These are phyloP conservation scores for Drepana arcuata DNA, from an alignment of 1,140 invertebrate species.

Conservation along the genomic window DNA sequence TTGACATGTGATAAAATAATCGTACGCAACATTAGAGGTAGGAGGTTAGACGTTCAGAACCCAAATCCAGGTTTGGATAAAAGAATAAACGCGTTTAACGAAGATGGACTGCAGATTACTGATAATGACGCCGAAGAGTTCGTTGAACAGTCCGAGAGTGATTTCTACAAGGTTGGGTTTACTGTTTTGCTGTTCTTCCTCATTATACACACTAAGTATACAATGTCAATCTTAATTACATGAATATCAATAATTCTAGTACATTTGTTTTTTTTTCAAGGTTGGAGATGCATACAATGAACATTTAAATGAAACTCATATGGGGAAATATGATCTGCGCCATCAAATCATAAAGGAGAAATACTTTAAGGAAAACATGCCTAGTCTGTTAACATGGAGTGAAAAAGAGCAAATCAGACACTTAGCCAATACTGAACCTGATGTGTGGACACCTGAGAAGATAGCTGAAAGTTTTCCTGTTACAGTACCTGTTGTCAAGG, in stretches of 20 bases:
- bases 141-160: constrained; percentile 46
- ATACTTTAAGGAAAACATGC: constrained; percentile 80
- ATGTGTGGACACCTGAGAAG: constrained; percentile 81
- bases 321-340: constrained; percentile 46
- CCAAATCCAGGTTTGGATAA: constrained; percentile 47
- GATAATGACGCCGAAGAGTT: constrained; percentile 48
- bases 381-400: constrained; percentile 85
- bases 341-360: constrained; percentile 79
- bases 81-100: constrained; percentile 35
- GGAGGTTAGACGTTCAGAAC: constrained; percentile 14
- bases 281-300: constrained; percentile 43
- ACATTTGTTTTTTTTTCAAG: constrained; percentile 16
- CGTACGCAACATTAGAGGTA: constrained; percentile 33
- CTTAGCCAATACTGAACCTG: constrained; percentile 77
- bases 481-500: constrained; percentile 73
- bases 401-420: constrained; percentile 88
- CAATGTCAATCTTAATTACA: not conserved
- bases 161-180: constrained; percentile 50
- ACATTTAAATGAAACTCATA: constrained; percentile 43
- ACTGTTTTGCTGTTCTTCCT: too few species aligned
- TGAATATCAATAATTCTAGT: constrained; percentile 1
- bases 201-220: too few species aligned
- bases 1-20: constrained; percentile 37
- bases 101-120: constrained; percentile 35
- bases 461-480: constrained; percentile 87